phyloP scores from a whole-genome alignment of 2,888 invertebrate genomes.

The Hesperia comma region DNA sequence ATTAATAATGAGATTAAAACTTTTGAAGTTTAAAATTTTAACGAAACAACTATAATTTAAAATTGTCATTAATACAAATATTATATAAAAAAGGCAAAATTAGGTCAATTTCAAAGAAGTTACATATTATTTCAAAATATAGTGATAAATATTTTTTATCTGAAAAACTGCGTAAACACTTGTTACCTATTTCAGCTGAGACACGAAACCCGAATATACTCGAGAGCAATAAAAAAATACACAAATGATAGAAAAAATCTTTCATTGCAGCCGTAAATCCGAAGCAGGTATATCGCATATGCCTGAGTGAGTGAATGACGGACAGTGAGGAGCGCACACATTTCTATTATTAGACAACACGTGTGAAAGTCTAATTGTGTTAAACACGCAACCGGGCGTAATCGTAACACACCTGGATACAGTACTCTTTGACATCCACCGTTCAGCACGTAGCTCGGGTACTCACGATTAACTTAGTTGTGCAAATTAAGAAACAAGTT shows the following conservation, averaged over 20 bases:
- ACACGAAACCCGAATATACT: not conserved
- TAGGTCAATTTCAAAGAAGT: no score
- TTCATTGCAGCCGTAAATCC: constrained; percentile 57
- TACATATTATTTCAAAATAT: no score
- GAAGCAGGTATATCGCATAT: constrained; percentile 59
- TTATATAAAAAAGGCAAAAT: no score
- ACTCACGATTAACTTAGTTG: no score
- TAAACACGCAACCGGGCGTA: constrained; percentile 68
- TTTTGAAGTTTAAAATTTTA: no score
- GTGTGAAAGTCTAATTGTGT: constrained; percentile 79
- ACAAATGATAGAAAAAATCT: not conserved
- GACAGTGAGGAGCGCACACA: constrained; percentile 68
- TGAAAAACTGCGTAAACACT: no score
- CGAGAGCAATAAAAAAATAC: not conserved
- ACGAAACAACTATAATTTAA: no score
- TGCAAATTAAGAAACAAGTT: no score
- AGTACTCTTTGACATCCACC: constrained; percentile 21
- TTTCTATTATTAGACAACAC: constrained; percentile 73
- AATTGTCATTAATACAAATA: no score
- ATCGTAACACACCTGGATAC: constrained; percentile 61
- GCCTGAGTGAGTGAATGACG: constrained; percentile 67
- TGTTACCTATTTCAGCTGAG: no score
- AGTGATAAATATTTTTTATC: no score
- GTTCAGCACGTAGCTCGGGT: not conserved
- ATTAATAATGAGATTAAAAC: no score